Percentiles rank a stretch among this genome's conserved stretches.
Evolutionary conservation across 2,797 vertebrate species (phyloP).

Genomic region (Erithacus rubecula): DNA sequence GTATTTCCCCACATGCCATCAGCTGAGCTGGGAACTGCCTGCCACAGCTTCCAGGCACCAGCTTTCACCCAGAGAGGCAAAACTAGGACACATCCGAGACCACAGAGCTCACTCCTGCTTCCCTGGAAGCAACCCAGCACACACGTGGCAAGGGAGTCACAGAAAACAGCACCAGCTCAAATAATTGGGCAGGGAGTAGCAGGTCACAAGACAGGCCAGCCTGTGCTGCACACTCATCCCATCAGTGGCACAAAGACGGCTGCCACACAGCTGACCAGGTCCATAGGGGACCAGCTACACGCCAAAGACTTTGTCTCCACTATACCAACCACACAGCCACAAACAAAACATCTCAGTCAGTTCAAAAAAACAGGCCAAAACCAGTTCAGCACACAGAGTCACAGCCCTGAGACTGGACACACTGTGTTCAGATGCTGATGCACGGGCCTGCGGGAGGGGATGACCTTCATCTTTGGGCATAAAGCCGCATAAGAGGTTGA

Average conservation of each 20-base stretch:
- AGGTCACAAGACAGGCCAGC: slow-evolving; percentile 32
- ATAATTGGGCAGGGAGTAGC: background rate
- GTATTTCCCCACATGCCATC: background rate
- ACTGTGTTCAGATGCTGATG: background rate
- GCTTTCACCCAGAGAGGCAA: background rate
- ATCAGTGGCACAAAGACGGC: background rate
- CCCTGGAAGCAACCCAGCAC: background rate
- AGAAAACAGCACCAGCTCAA: background rate
- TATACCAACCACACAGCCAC: background rate
- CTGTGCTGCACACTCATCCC: background rate
- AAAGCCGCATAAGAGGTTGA: background rate
- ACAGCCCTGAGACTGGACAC: background rate
- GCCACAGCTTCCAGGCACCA: background rate
- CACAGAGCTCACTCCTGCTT: background rate
- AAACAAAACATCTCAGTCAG: background rate
- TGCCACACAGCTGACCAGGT: background rate
- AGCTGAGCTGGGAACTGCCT: background rate
- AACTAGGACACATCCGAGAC: background rate
- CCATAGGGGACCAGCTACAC: background rate
- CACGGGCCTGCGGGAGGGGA: background rate
- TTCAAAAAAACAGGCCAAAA: background rate
- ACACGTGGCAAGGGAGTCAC: background rate
- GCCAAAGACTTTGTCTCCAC: background rate
- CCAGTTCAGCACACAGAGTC: background rate
- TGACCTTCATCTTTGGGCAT: background rate